phyloP scores from a whole-genome alignment of 2,888 invertebrate genomes.

The Apocheima hispidaria region DNA sequence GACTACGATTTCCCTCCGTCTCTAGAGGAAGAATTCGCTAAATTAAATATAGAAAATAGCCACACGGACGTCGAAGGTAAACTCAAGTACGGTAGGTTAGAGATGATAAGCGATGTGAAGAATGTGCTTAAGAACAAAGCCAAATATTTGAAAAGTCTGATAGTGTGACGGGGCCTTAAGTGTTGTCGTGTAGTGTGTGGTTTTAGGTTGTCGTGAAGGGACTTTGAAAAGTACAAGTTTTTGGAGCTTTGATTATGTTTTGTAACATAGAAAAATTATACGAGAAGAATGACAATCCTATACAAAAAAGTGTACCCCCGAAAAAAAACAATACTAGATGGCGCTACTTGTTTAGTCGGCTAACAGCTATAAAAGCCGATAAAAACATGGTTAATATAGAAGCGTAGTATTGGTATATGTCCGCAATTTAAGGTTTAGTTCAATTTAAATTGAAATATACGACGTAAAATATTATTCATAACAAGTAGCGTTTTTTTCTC shows the following conservation, averaged over 20 bases:
- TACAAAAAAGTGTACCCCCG: too few relatives aligned
- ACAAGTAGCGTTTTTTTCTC: too few relatives aligned
- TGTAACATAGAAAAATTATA: neutral
- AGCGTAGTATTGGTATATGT: too few relatives aligned
- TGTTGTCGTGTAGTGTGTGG: conserved; percentile 5
- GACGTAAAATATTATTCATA: too few relatives aligned
- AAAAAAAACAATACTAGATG: too few relatives aligned
- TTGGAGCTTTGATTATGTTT: neutral
- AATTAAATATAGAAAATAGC: conserved; percentile 65
- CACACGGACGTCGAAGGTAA: conserved; percentile 72
- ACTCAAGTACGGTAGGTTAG: conserved; percentile 78
- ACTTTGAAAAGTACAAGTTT: neutral
- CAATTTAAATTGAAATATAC: too few relatives aligned
- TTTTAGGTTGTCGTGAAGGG: conserved; percentile 19
- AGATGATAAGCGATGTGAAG: conserved; percentile 81
- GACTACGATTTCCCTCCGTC: conserved; percentile 61
- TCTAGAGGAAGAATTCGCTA: conserved; percentile 70
- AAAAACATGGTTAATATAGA: too few relatives aligned
- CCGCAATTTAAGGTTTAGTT: too few relatives aligned
- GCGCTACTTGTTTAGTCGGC: too few relatives aligned
- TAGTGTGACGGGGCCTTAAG: conserved; percentile 62
- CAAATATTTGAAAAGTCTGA: conserved; percentile 79
- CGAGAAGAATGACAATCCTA: too few relatives aligned
- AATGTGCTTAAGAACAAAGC: conserved; percentile 84
- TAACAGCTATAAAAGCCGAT: too few relatives aligned